Conservation (phyloP, 2,888 invertebrate genomes). For the Junonia oenone region DNA sequence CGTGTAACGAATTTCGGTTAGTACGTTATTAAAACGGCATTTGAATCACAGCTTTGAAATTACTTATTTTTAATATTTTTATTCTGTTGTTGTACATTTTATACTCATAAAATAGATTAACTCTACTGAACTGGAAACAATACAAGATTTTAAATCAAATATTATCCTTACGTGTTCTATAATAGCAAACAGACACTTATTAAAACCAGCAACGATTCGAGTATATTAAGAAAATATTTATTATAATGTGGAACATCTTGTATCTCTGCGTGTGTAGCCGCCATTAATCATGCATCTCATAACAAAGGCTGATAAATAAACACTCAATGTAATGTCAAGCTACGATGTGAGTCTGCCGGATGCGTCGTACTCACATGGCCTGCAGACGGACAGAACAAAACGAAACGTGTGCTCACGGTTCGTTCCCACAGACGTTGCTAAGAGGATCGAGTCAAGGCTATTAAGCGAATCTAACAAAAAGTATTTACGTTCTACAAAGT, state of each 20-base stretch:
- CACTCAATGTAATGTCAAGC: slow-evolving; percentile 39
- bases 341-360: slow-evolving; percentile 57
- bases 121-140: too few relatives aligned
- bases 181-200: slow-evolving; percentile 1
- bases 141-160: neutral
- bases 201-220: neutral
- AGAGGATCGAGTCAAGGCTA: slow-evolving; percentile 69
- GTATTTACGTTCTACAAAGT: slow-evolving; percentile 32
- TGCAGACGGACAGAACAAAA: slow-evolving; percentile 63
- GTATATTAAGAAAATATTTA: slow-evolving; percentile 5
- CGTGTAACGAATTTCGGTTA: neutral
- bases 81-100: too few relatives aligned
- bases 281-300: slow-evolving; percentile 43
- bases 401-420: slow-evolving; percentile 53
- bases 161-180: neutral
- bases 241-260: slow-evolving; percentile 17
- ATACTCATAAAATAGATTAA: too few relatives aligned
- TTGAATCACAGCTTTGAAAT: neutral
- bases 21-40: neutral
- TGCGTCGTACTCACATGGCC: slow-evolving; percentile 67
- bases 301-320: slow-evolving; percentile 54
- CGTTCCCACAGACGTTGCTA: slow-evolving; percentile 69
- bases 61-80: neutral
- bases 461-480: slow-evolving; percentile 67
- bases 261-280: slow-evolving; percentile 29